Evolutionary conservation across 1,140 invertebrate species (phyloP), one percentile per base, ranked within the genome.

Genomic region (Drosophila bipectinata): DNA sequence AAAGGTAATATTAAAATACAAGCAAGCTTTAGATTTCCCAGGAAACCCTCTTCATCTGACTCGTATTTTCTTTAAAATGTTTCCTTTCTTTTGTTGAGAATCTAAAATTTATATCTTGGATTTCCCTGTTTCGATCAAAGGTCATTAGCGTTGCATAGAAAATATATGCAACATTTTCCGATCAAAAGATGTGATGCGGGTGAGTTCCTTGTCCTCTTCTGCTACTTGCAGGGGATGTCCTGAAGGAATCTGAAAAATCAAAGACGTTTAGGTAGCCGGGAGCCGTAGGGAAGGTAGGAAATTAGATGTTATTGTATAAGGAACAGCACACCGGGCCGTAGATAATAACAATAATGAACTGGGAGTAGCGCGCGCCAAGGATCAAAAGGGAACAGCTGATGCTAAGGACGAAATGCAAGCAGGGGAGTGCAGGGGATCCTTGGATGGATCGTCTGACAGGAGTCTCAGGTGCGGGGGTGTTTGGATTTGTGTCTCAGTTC

Each of bases 291-390:
- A 26, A 72, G 81, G 77, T 89, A 89, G 79, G 75, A 88, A 88
- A 88, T 88, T 88, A 82, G 72, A 88, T 83, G 83, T 88, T 88
- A 88, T 88, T 88, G 84, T 88, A 77, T 88, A 88, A 83, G 72
- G 63, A 79, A 15, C 14, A 79, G 78, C 79, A 88, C 83, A 88
- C 83, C 83, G 84, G 83, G 83, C 83, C 83, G 83, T 87, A 68
- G 83, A 88, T 83, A 88, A 88, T 88, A 89, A 87, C 67, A 83
- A 83, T 79, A 62, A 85, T 69, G 66, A 71, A 37, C 63, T 76
- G 55, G 51, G 21, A 72, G 44, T 72, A 87, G 71, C 82, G 58
- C 74, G 82, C 82, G 82, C 82, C 82, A 81, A 77, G 32, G 30
- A 44, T 44, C 6, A 14, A 7, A 15, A 14, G 28, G 15, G 52